These are phyloP conservation scores for Amphilophus citrinellus DNA, from an alignment of 2,113 vertebrate species.

Conservation along the genomic window DNA sequence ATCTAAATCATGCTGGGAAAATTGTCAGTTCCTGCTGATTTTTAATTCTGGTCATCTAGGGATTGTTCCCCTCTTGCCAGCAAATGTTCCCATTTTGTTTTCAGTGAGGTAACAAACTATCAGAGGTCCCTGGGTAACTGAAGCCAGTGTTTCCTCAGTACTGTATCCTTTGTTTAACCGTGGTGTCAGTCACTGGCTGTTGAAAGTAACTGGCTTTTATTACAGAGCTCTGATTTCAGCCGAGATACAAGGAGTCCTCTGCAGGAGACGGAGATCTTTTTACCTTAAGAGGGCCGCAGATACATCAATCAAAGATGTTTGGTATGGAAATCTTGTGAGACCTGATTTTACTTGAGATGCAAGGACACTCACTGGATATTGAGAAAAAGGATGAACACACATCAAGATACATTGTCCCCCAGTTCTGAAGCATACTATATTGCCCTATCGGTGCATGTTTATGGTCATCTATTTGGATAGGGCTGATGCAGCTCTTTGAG, in stretches of 20 bases:
- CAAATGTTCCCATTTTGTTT: background rate
- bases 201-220: slow-evolving; percentile 30
- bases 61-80: background rate
- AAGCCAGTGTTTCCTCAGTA: slow-evolving; percentile 28
- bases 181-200: slow-evolving; percentile 23
- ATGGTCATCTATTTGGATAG: background rate
- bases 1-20: background rate
- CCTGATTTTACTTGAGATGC: background rate
- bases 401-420: background rate
- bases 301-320: background rate
- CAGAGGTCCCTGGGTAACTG: slow-evolving; percentile 21
- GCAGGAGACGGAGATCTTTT: background rate
- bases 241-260: background rate
- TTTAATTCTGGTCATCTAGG: background rate
- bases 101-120: background rate
- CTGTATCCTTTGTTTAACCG: slow-evolving; percentile 58
- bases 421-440: background rate
- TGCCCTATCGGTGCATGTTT: background rate
- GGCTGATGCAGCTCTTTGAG: background rate
- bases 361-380: no score
- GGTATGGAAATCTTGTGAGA: background rate
- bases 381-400: no score
- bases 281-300: background rate
- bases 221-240: slow-evolving; percentile 52
- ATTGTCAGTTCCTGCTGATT: background rate